phyloP scores from a whole-genome alignment of 2,797 vertebrate species.

The Propithecus deckenii region DNA sequence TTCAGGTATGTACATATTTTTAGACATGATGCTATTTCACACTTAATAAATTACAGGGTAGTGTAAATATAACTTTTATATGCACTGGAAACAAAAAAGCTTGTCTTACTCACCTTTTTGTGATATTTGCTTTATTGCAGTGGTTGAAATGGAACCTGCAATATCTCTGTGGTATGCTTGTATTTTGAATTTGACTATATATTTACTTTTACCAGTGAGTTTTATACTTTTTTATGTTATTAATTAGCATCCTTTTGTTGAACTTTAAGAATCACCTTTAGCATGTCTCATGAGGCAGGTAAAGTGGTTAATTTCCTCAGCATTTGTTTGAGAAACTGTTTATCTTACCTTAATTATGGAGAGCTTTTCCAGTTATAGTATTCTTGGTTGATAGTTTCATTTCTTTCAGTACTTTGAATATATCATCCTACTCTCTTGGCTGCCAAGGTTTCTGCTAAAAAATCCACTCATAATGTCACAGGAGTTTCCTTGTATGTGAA shows the following conservation, averaged over 20 bases:
- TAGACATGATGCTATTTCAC: neutral
- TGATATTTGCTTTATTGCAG: neutral
- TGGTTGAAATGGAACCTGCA: neutral
- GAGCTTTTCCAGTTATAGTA: neutral
- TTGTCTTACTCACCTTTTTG: neutral
- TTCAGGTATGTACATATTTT: neutral
- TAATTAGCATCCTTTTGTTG: neutral
- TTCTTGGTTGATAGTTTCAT: neutral
- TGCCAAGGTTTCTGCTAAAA: neutral
- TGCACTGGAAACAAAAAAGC: neutral
- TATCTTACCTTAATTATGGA: neutral
- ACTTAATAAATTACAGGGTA: too few relatives aligned
- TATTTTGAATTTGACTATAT: neutral
- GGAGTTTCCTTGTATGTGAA: neutral
- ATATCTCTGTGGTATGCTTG: neutral
- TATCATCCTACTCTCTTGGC: neutral
- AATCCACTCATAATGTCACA: neutral
- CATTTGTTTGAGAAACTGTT: neutral
- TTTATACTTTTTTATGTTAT: neutral
- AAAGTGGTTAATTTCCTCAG: neutral
- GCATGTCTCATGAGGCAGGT: neutral
- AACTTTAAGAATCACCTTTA: neutral
- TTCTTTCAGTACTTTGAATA: neutral
- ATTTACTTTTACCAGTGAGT: neutral
- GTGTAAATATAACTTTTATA: neutral